Evolutionary conservation across 2,888 invertebrate genomes (phyloP).

Genomic region (Sicus ferrugineus): DNA sequence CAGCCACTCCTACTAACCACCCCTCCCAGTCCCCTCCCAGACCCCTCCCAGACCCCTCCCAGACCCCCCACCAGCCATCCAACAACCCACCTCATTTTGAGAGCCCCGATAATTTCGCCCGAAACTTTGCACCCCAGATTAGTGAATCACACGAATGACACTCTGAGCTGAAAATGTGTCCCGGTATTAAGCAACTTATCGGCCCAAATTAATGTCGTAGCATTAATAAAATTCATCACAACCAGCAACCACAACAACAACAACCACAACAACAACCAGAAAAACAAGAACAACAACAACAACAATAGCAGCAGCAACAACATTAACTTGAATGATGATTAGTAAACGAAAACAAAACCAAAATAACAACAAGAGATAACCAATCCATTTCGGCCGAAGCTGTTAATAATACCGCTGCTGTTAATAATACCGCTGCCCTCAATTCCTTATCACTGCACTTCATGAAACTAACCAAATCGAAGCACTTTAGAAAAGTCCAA

Average conservation of each 20-base stretch:
- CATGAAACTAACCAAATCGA: not conserved
- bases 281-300: not conserved
- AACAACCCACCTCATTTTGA: conserved; percentile 2
- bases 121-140: conserved; percentile 8
- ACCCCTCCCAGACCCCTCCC: not conserved
- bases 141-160: not conserved
- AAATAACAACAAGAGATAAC: not conserved
- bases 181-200: not conserved
- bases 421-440: not conserved
- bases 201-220: not conserved
- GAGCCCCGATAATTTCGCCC: conserved; percentile 14
- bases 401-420: not conserved
- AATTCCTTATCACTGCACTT: not conserved
- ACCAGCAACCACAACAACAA: too few species aligned
- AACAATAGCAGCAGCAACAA: not conserved
- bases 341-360: not conserved
- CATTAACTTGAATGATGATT: not conserved
- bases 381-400: not conserved
- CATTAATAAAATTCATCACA: not conserved
- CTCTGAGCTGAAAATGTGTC: not conserved
- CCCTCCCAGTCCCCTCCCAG: not conserved
- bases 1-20: too few species aligned
- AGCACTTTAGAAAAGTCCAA: not conserved
- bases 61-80: not conserved
- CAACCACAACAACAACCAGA: not conserved